Evolutionary conservation across 2,888 invertebrate species (phyloP), one percentile per base, ranked within the genome.

Genomic region (Dryobotodes eremita): DNA sequence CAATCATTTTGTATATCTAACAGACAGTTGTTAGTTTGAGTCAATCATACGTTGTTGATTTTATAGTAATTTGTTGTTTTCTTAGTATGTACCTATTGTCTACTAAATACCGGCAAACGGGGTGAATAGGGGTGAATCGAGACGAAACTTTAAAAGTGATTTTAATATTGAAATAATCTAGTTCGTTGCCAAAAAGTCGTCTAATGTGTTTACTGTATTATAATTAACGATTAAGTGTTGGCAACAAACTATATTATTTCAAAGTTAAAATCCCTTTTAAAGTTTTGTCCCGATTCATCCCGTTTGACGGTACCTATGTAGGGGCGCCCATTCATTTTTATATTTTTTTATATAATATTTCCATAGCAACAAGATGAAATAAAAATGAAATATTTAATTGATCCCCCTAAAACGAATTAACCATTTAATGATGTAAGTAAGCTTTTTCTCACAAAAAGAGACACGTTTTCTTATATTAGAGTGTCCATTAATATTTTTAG

Each of bases 1-100:
- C 26, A 68, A 75, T 48, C 36, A 50, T 66, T n/a, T 68, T 20
- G 53, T 74, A 53, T 8, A 15, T 53, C 26, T 50, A 55, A 53
- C 7, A 36, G 36, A 50, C 4, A 62, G 48, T 20, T 71, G 17
- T 65, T 50, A 15, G 17, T 53, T 53, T 23, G n/a, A 65, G 31
- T 61, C 20, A 59, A 57, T 57, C 15, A 46, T n/a, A 57, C 13
- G 42, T 61, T 80, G 59, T 57, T 57, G 13, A 48, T 31, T 20
- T 23, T 57, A 10, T 57, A 26, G 17, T 50, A 6, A 75, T 66
- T 26, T 59, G 8, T 17, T 48, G 26, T 62, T 42, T 1, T 1
- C 17, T 57, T 3, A 46, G 10, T 26, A 73, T 36, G 23, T n/a
- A n/a, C n/a, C n/a, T 64, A 13, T 36, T 36, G 17, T 69, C 6